phyloP scores from a whole-genome alignment of 2,888 invertebrate species.

The Aporophyla nigra region DNA sequence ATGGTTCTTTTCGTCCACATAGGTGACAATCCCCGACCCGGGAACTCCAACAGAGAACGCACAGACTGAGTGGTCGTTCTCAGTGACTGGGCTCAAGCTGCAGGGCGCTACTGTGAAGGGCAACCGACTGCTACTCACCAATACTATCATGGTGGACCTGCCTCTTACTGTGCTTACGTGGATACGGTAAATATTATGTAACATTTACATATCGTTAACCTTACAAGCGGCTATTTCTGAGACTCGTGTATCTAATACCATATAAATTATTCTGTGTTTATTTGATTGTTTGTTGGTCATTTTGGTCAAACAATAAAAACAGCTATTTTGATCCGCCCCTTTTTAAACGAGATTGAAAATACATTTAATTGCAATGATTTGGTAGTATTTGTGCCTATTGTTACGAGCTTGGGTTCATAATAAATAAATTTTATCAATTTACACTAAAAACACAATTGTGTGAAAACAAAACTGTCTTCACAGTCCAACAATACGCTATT shows the following conservation, averaged over 20 bases:
- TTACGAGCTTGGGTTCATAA: too few relatives aligned
- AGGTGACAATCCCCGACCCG: constrained; percentile 92
- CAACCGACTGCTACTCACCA: constrained; percentile 97
- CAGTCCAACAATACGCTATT: too few relatives aligned
- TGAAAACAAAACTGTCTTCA: too few relatives aligned
- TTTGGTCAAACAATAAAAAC: background rate
- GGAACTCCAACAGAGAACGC: constrained; percentile 91
- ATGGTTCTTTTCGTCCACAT: constrained; percentile 40
- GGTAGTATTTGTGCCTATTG: background rate
- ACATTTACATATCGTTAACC: too few relatives aligned
- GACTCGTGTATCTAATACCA: background rate
- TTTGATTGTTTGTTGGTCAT: background rate
- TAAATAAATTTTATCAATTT: too few relatives aligned
- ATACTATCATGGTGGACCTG: constrained; percentile 98
- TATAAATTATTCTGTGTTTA: background rate
- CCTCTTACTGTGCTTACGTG: constrained; percentile 97
- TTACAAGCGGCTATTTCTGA: background rate
- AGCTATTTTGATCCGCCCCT: background rate
- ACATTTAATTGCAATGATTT: background rate
- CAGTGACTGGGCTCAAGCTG: constrained; percentile 96
- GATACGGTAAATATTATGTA: constrained; percentile 92
- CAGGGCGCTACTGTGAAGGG: constrained; percentile 99
- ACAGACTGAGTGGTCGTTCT: constrained; percentile 93
- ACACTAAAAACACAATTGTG: too few relatives aligned
- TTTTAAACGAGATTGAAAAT: background rate